A percentile compares a stretch with the other conserved stretches of the same genome.
These are phyloP conservation scores for Latheticus oryzae DNA, from an alignment of 2,888 invertebrate species.

Conservation along the genomic window DNA sequence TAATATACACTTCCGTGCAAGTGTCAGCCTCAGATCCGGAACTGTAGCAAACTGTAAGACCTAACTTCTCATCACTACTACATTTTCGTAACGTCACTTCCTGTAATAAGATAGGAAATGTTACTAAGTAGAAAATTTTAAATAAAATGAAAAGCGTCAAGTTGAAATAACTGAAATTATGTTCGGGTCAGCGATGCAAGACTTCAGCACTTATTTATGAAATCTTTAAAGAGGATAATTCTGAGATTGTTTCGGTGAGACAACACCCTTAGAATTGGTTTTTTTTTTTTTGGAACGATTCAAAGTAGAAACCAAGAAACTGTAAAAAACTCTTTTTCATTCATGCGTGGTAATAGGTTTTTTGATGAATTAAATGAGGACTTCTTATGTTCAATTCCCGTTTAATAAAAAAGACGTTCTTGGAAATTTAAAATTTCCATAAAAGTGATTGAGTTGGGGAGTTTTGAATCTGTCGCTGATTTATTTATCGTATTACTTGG, in stretches of 20 bases:
- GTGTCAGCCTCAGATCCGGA: constrained; percentile 68
- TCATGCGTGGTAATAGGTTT: constrained; percentile 40
- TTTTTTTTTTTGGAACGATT: constrained; percentile 21
- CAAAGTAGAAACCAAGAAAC: constrained; percentile 36
- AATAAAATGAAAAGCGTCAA: constrained; percentile 18
- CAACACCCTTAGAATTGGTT: constrained; percentile 19
- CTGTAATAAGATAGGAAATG: constrained; percentile 61
- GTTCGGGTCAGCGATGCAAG: constrained; percentile 29
- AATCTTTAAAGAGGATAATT: constrained; percentile 33
- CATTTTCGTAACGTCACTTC: constrained; percentile 74
- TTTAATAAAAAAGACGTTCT: constrained; percentile 41
- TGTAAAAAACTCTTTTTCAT: constrained; percentile 38
- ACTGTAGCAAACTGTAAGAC: constrained; percentile 77
- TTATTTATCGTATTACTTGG: constrained; percentile 41
- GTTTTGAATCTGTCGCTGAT: constrained; percentile 40
- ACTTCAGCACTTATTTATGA: constrained; percentile 31
- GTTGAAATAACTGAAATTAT: constrained; percentile 25
- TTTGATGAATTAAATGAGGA: constrained; percentile 43
- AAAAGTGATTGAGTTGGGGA: constrained; percentile 40
- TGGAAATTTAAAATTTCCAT: constrained; percentile 42
- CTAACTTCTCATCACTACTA: constrained; percentile 72
- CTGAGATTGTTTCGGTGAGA: constrained; percentile 29
- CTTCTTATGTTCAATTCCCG: constrained; percentile 41
- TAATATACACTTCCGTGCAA: constrained; percentile 74
- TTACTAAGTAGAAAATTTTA: constrained; percentile 13